Evolutionary conservation across 35 echinoderm and acorn worm genomes (phyloP).

Genomic region (Apostichopus californicus): DNA sequence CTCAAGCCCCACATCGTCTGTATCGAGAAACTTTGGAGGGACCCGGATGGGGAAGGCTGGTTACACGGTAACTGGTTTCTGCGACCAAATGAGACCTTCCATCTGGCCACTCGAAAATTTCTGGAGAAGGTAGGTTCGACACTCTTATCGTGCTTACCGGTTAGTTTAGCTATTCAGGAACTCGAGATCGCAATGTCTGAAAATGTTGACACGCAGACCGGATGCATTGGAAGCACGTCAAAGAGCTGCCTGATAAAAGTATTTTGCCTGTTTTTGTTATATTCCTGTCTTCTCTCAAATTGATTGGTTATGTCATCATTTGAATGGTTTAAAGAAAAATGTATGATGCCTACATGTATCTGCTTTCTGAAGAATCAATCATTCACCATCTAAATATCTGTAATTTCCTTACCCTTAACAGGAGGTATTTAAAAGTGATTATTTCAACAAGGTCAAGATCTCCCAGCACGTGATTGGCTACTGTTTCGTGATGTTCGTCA

Average conservation of each 20-base stretch:
- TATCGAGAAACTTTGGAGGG: constrained; percentile 94
- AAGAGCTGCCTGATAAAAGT: too few relatives aligned
- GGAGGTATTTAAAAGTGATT: constrained; percentile 99
- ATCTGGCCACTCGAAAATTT: constrained; percentile 96
- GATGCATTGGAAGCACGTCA: too few relatives aligned
- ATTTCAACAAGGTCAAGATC: constrained; percentile 99
- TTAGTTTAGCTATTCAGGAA: too few relatives aligned
- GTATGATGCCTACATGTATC: too few relatives aligned
- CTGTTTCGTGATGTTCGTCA: constrained; percentile 98
- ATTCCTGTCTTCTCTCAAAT: too few relatives aligned
- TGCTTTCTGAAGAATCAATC: too few relatives aligned
- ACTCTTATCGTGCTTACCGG: too few relatives aligned
- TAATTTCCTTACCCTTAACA: neutral
- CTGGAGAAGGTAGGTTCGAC: constrained; percentile 71
- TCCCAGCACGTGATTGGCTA: constrained; percentile 87
- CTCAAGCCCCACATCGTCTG: constrained; percentile 98
- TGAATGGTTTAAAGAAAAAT: too few relatives aligned
- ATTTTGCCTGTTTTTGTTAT: too few relatives aligned
- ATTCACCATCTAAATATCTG: neutral
- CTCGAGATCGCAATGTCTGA: too few relatives aligned
- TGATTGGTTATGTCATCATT: too few relatives aligned
- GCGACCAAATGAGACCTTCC: constrained; percentile 94
- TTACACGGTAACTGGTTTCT: constrained; percentile 98
- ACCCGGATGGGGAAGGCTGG: constrained; percentile 91
- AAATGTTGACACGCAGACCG: too few relatives aligned